Percentiles rank a stretch among this genome's conserved stretches.
phyloP scores from a whole-genome alignment of 1,140 invertebrate species.

The Macrobrachium rosenbergii region DNA sequence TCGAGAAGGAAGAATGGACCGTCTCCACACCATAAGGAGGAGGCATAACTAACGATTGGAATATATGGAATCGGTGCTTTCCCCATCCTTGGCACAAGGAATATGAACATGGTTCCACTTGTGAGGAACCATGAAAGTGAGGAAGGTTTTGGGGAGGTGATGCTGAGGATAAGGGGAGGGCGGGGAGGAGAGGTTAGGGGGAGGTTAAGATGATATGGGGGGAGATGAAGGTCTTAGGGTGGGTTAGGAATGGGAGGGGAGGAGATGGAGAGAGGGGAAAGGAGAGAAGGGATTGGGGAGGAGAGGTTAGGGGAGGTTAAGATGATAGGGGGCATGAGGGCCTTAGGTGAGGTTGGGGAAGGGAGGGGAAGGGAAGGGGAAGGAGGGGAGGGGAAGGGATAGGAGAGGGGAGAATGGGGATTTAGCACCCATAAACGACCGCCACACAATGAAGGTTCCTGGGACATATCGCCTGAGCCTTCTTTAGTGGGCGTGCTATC shows the following conservation, averaged over 20 bases:
- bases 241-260: background rate
- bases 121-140: too few relatives aligned
- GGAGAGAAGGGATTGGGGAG: background rate
- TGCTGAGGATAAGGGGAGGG: background rate
- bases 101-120: too few relatives aligned
- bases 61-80: too few relatives aligned
- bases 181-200: background rate
- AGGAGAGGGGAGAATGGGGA: background rate
- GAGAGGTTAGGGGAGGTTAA: background rate
- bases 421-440: constrained; percentile 29
- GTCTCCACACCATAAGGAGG: too few relatives aligned
- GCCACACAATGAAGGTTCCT: constrained; percentile 12
- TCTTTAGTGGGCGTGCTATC: background rate
- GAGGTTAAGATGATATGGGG: background rate
- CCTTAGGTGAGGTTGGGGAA: too few relatives aligned
- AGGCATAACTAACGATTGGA: too few relatives aligned
- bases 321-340: too few relatives aligned
- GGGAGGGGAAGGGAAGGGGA: background rate
- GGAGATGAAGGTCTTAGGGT: background rate
- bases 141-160: too few relatives aligned
- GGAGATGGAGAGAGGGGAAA: background rate
- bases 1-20: too few relatives aligned
- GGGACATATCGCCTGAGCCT: background rate
- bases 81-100: too few relatives aligned
- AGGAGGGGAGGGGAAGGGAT: background rate